Evolutionary conservation across 2,888 invertebrate species (phyloP), one percentile per base, ranked within the genome.

Genomic region (Athalia rosae): DNA sequence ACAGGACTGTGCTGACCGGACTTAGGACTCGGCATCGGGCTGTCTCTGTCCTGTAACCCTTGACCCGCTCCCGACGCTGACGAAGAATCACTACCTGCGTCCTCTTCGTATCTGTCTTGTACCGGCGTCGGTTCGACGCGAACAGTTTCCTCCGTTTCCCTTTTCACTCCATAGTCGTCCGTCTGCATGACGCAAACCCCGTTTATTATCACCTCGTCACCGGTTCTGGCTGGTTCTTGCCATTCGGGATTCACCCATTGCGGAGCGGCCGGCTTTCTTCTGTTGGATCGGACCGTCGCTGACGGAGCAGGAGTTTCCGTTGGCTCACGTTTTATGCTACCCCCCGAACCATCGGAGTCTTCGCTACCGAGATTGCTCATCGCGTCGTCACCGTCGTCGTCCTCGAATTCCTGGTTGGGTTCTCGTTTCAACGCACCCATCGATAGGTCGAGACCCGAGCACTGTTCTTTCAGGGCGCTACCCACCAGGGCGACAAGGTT

Each of bases 241-340:
- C 96, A 96, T 84, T 97, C 97, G 6, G 98, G 98, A 90, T 98
- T 98, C 4, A 98, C 97, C 97, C 98, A 98, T 90, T 99, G 98
- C 2, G 99, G 98, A 76, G 98, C 98, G 0, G 97, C 98, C 0
- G 98, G 97, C 91, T 99, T 99, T 85, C 98, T 93, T 80, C 97
- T 91, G 77, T 95, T 96, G 64, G 93, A 92, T 84, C 94, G 89
- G 6, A 83, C 89, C 8, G 86, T 86, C 41, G 87, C 81, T 28
- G 28, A 28, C 61, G 92, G 91, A 61, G 92, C 91, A 74, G 92
- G 91, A 4, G 79, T 63, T 77, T 89, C 90, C 76, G 85, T 81
- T 4, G 89, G 87, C 78, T 90, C 90, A 41, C 88, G 87, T 71
- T 89, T 90, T 78, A 90, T 85, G 79, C 90, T 90, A 4, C 87